A percentile compares a stretch with the other conserved stretches of the same genome.
Conservation (phyloP, 2,113 vertebrate species). For the Gopherus flavomarginatus region DNA sequence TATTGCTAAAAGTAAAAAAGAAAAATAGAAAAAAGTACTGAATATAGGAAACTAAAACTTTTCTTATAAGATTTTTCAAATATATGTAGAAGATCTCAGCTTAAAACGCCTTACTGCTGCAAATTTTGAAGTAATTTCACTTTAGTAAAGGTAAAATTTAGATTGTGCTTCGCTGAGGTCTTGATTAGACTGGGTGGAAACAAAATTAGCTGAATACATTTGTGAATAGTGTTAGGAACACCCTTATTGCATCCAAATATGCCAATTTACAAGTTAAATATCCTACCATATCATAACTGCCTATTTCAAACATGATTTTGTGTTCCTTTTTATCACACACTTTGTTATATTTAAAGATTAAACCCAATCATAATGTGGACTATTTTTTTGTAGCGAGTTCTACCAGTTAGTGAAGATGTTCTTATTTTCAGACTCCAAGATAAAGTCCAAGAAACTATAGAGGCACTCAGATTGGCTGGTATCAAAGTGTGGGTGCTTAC, state of each 20-base stretch:
- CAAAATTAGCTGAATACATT: background rate
- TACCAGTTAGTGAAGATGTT: background rate
- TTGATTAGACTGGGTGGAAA: background rate
- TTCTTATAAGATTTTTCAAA: background rate
- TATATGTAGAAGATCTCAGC: background rate
- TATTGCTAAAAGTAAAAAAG: background rate
- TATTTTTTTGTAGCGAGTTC: background rate
- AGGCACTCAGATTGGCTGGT: conserved; percentile 92
- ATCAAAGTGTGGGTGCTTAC: conserved; percentile 99
- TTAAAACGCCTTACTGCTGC: background rate
- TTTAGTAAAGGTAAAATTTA: background rate
- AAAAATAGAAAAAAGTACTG: background rate
- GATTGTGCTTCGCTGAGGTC: background rate
- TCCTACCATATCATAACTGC: background rate
- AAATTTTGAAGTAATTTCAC: background rate
- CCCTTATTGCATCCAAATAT: background rate
- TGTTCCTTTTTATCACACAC: background rate
- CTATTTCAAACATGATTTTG: background rate
- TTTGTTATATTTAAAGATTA: background rate
- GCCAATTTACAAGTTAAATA: background rate
- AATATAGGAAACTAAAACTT: background rate
- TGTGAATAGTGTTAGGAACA: background rate
- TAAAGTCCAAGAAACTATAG: conserved; percentile 97
- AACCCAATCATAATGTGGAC: background rate
- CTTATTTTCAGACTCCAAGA: conserved; percentile 89